Conservation (phyloP, 2,797 vertebrate genomes). For the Acanthiza pusilla region DNA sequence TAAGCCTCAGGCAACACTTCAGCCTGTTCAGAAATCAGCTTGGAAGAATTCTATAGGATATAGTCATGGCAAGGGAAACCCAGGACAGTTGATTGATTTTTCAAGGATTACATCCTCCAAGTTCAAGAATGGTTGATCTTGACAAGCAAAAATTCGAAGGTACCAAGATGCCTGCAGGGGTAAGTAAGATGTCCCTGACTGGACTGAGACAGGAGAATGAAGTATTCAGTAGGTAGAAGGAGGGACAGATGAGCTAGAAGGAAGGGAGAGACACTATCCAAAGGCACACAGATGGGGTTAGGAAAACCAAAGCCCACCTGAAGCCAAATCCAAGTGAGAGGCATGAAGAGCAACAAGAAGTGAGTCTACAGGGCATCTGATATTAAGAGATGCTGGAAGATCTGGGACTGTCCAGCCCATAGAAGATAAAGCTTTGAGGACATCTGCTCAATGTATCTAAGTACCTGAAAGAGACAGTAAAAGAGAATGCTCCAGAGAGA, state of each 20-base stretch:
- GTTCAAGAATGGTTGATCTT: neutral
- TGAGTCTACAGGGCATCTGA: neutral
- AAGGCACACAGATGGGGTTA: neutral
- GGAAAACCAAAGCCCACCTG: neutral
- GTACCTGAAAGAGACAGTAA: neutral
- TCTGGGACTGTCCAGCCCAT: neutral
- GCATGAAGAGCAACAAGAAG: neutral
- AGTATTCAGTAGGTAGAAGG: neutral
- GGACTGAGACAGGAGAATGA: neutral
- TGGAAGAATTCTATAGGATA: neutral
- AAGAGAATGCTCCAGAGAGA: neutral
- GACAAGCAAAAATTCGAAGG: neutral
- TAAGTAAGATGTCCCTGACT: neutral
- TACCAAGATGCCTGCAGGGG: neutral
- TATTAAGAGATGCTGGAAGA: neutral
- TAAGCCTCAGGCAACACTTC: neutral
- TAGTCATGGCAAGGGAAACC: neutral
- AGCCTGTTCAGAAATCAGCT: neutral
- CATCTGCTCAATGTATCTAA: neutral
- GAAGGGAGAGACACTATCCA: neutral
- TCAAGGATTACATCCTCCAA: neutral
- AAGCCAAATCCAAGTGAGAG: neutral
- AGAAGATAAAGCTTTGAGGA: neutral
- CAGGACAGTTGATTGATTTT: neutral
- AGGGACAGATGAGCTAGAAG: neutral